Conservation (phyloP, 2,113 vertebrate species). For the Gadus macrocephalus region DNA sequence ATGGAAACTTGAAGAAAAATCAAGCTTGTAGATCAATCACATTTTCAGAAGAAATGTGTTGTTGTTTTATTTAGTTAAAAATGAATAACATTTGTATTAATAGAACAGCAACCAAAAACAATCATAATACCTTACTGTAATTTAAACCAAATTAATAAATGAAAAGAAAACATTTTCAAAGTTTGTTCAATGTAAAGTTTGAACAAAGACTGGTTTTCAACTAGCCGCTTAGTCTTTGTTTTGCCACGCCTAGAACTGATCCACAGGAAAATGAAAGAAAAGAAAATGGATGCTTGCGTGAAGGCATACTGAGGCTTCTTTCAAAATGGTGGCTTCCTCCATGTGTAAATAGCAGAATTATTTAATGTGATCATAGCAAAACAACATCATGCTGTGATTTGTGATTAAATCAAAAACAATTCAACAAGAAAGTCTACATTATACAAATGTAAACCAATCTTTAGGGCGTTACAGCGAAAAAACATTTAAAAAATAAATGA, state of each 20-base stretch:
- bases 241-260: slow-evolving; percentile 61
- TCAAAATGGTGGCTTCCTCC: not conserved
- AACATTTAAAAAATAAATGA: no score
- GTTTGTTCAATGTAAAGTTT: slow-evolving; percentile 16
- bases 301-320: not conserved
- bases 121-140: no score
- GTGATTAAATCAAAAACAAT: not conserved
- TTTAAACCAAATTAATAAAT: no score
- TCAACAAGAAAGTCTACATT: not conserved
- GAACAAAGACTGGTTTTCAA: slow-evolving; percentile 26
- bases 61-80: no score
- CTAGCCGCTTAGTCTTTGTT: not conserved
- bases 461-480: no score
- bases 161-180: no score
- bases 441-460: no score
- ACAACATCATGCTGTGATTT: not conserved
- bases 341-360: not conserved
- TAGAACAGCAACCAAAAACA: no score
- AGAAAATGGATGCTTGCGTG: not conserved
- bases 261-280: slow-evolving; percentile 39
- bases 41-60: no score
- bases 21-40: no score
- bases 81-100: no score
- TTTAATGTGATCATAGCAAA: not conserved
- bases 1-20: no score